A percentile compares a stretch with the other conserved stretches of the same genome.
Evolutionary conservation across 2,888 invertebrate genomes (phyloP).

Genomic region (Urechis unicinctus): DNA sequence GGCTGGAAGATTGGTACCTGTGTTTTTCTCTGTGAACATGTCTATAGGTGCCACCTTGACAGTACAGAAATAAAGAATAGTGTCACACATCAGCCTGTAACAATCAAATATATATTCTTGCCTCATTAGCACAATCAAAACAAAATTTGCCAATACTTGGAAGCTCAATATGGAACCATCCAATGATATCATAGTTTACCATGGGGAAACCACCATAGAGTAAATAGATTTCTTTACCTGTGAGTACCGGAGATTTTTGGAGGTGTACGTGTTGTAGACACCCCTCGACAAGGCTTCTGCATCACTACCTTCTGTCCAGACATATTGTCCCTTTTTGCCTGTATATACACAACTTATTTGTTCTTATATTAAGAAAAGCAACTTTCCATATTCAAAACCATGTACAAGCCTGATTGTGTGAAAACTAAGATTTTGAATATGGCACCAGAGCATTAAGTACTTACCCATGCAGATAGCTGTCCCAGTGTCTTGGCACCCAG

Average conservation of each 20-base stretch:
- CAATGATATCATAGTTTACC: neutral
- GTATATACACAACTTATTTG: neutral
- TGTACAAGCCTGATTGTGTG: neutral
- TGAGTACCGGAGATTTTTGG: conserved; percentile 47
- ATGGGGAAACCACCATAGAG: too few species aligned
- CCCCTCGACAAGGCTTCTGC: conserved; percentile 44
- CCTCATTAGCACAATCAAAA: neutral
- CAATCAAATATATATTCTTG: too few species aligned
- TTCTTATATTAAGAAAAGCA: neutral
- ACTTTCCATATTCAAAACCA: too few species aligned
- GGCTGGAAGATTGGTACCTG: conserved; percentile 49
- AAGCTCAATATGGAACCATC: neutral
- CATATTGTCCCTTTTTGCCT: conserved; percentile 51
- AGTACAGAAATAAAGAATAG: neutral
- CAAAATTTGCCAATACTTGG: neutral
- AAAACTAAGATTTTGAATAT: neutral
- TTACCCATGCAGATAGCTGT: conserved; percentile 51
- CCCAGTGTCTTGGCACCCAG: conserved; percentile 51
- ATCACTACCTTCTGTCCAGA: conserved; percentile 47
- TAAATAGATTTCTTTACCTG: too few species aligned
- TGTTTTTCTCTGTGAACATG: conserved; percentile 50
- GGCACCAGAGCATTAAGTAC: neutral
- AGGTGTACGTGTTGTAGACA: conserved; percentile 50
- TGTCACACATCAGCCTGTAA: too few species aligned
- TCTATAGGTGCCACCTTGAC: conserved; percentile 46